Conservation (phyloP, 30 jellyfish, hydroid and myxozoan species). For the Chrysaora quinquecirrha region DNA sequence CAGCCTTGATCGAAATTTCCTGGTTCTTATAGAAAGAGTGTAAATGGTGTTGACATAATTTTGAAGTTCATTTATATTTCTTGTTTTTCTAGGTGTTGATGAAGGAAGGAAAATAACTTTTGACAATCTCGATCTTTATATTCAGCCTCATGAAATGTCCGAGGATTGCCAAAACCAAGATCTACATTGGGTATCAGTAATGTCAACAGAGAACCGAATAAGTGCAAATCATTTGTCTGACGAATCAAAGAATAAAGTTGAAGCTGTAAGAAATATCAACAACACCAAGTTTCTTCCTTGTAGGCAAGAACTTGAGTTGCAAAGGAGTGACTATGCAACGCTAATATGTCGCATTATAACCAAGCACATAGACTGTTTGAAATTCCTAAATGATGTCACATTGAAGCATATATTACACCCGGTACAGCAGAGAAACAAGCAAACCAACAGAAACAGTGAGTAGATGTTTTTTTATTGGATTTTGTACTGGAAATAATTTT, state of each 20-base stretch:
- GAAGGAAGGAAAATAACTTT: background rate
- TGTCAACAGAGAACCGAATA: background rate
- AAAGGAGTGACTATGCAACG: slow-evolving; percentile 13
- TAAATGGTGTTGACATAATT: too few relatives aligned
- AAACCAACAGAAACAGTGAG: slow-evolving; percentile 38
- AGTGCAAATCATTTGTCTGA: background rate
- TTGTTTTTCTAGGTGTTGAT: too few relatives aligned
- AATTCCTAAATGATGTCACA: slow-evolving; percentile 3
- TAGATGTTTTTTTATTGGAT: background rate
- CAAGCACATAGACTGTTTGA: slow-evolving; percentile 6
- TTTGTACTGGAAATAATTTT: too few relatives aligned
- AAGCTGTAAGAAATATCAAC: background rate
- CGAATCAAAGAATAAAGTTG: background rate
- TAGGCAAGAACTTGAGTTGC: slow-evolving; percentile 5
- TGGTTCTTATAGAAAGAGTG: too few relatives aligned
- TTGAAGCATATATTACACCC: slow-evolving; percentile 16
- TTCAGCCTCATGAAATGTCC: background rate
- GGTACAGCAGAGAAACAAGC: slow-evolving; percentile 14
- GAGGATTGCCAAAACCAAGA: slow-evolving; percentile 5
- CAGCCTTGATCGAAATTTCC: too few relatives aligned
- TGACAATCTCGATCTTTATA: slow-evolving; percentile 9
- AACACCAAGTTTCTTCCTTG: background rate
- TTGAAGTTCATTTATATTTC: too few relatives aligned
- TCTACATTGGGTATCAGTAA: slow-evolving; percentile 1
- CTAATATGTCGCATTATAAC: background rate